Evolutionary conservation across 2,888 invertebrate genomes (phyloP), one percentile per base, ranked within the genome.

Genomic region (Campopleginae sp.): DNA sequence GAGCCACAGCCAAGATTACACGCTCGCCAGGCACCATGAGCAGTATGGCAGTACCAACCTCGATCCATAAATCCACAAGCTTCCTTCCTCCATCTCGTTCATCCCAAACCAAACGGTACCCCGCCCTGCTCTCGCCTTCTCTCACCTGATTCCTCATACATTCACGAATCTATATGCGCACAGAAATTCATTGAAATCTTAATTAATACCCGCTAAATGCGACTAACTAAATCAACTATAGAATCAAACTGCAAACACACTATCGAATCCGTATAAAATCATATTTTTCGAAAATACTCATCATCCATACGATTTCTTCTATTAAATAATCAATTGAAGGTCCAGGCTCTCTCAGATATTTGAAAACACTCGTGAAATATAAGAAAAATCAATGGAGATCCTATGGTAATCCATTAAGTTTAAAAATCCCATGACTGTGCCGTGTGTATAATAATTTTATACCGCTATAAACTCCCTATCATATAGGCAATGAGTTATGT

Each of bases 1-100:
- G 78, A 78, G 74, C 81, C 78, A 68, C 78, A 63, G 74, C 78
- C 84, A 76, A 85, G 81, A 85, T 81, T 85, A 78, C 74, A 74
- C 42, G 72, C 72, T 71, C 68, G 68, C 78, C 68, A 14, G 44
- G 61, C 72, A 51, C 54, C 68, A 68, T 61, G 48, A 68, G 44
- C 77, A 70, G 68, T 78, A 51, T 70, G 58, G 42, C 74, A 68
- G 51, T 68, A 44, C 51, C 70, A 65, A 65, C 65, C 77, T 61
- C 68, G 23, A 74, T 85, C 84, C 78, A 81, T 85, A 85, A 85
- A 85, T 85, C 74, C 81, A 75, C 72, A 38, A 48, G 33, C 66
- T 72, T 72, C 75, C 38, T 61, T 77, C 58, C 54, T 31, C 33
- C 61, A 12, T 23, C 63, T 44, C 61, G 61, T 74, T 17, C 51